Evolutionary conservation across 2,113 vertebrate species (phyloP).

Genomic region (Oplegnathus fasciatus): DNA sequence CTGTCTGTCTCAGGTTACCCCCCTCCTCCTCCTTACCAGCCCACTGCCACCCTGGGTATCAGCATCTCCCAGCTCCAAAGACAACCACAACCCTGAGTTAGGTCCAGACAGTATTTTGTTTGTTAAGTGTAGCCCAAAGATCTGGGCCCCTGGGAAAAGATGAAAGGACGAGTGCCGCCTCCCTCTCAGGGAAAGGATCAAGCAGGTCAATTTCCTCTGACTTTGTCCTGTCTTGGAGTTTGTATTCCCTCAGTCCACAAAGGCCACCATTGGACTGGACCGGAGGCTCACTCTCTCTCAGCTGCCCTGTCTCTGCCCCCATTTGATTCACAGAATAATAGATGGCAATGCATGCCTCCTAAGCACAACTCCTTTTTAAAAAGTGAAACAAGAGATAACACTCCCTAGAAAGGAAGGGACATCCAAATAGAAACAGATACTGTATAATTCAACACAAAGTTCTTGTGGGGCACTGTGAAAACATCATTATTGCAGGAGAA

Average conservation of each 20-base stretch:
- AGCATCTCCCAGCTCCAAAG: conserved; percentile 72
- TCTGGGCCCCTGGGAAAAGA: conserved; percentile 82
- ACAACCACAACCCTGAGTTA: conserved; percentile 72
- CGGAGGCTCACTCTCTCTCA: conserved; percentile 70
- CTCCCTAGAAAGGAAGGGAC: conserved; percentile 78
- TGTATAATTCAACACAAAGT: conserved; percentile 74
- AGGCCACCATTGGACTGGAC: conserved; percentile 82
- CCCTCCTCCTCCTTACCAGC: conserved; percentile 73
- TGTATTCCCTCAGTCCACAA: conserved; percentile 85
- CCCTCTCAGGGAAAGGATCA: conserved; percentile 83
- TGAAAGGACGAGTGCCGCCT: conserved; percentile 82
- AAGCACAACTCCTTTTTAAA: conserved; percentile 83
- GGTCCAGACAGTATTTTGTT: conserved; percentile 85
- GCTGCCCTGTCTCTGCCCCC: conserved; percentile 78
- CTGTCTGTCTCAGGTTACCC: conserved; percentile 85
- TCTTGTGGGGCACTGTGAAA: conserved; percentile 70
- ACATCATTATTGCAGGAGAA: conserved; percentile 63
- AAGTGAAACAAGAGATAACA: conserved; percentile 84
- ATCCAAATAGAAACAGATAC: conserved; percentile 86
- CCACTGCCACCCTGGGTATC: conserved; percentile 77
- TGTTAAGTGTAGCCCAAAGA: conserved; percentile 86
- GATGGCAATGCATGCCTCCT: conserved; percentile 83
- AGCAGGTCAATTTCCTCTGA: conserved; percentile 87
- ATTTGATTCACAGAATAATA: conserved; percentile 87
- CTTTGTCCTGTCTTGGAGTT: conserved; percentile 85